These are phyloP conservation scores for Circaetus gallicus DNA, from an alignment of 2,113 vertebrate species.

Conservation along the genomic window DNA sequence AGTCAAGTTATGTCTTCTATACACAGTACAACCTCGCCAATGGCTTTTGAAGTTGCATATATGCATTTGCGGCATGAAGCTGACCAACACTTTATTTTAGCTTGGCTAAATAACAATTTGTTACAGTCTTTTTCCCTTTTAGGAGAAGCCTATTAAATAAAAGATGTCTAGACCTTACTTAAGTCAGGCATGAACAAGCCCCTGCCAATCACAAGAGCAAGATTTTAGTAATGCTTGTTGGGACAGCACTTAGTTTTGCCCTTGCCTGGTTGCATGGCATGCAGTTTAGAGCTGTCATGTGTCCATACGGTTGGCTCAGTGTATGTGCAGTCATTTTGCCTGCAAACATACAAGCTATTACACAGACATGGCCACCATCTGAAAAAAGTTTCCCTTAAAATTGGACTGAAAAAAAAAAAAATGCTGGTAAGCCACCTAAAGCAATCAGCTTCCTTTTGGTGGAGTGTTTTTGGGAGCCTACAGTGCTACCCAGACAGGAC, in stretches of 20 bases:
- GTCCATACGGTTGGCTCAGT: background rate
- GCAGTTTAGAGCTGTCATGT: background rate
- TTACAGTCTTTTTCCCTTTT: background rate
- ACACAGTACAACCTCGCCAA: rapidly evolving
- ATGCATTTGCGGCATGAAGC: background rate
- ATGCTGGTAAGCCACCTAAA: background rate
- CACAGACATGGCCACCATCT: background rate
- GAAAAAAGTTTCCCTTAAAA: background rate
- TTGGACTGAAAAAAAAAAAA: background rate
- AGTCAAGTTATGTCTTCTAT: background rate
- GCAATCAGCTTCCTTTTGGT: background rate
- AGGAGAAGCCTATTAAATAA: background rate
- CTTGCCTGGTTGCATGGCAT: background rate
- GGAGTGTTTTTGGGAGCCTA: background rate
- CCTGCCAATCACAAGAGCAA: background rate
- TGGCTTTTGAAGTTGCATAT: background rate
- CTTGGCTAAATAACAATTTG: background rate
- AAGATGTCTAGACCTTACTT: background rate
- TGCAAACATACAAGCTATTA: background rate
- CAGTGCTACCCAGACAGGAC: background rate
- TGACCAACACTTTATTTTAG: background rate
- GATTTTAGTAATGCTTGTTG: background rate
- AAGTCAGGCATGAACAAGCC: background rate
- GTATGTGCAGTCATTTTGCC: background rate
- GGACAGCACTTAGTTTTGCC: background rate